Evolutionary conservation across 2,113 vertebrate species (phyloP), one percentile per base, ranked within the genome.

Genomic region (Nothobranchius furzeri): DNA sequence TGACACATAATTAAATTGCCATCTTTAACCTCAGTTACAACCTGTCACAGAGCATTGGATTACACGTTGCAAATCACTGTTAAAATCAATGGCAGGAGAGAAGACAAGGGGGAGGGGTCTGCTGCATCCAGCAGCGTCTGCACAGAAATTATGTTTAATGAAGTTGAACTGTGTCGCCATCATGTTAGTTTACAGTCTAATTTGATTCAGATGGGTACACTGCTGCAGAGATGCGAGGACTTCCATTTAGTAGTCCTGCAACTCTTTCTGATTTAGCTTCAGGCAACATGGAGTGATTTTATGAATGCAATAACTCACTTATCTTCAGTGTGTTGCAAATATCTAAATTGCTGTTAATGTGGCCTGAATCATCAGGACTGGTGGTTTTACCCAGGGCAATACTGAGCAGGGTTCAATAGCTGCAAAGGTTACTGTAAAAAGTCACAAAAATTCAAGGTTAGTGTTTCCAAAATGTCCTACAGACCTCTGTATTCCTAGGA

Each of bases 1-100:
- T 91, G 90, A 90, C 87, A 89, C 81, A 87, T 92, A 90, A 92
- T 90, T 90, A 93, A 92, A 93, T 91, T 76, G 87, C 85, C 87
- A 88, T 91, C 83, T 92, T 92, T 93, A 93, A 92, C 91, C 90
- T 90, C 88, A 73, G 88, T 90, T 87, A 89, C 85, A 82, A 70
- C 78, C 79, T 84, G 85, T 89, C 88, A 91, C 79, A 67, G 60
- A 49, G 82, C 79, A 90, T 88, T 70, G 76, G 75, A 87, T 88
- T 87, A 81, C 79, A 64, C 64, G 76, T 76, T 72, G 77, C 91
- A 91, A 92, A 91, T 91, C 89, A 88, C 70, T 79, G 75, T 58
- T 20, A 43, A 66, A 80, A 91, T 90, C 90, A 78, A 85, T 89
- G 79, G 65, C 45, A 57, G 76, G 13, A 42, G 60, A 45, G 15